A percentile compares a stretch with the other conserved stretches of the same genome.
Evolutionary conservation across 2,113 vertebrate species (phyloP).

Genomic region (Oxygymnocypris stewartii): DNA sequence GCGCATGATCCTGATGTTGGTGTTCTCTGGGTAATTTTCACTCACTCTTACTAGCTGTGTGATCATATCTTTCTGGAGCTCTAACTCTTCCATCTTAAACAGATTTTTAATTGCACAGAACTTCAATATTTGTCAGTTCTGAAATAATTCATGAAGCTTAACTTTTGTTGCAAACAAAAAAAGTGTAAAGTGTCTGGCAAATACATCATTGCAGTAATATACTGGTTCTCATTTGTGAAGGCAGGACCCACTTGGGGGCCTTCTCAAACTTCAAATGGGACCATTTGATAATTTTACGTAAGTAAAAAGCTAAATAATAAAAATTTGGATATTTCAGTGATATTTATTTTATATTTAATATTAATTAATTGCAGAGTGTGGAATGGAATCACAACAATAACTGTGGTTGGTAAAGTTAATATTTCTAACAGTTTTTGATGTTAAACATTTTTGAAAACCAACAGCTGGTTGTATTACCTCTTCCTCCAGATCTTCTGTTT

Average conservation of each 20-base stretch:
- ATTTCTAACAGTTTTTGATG: background rate
- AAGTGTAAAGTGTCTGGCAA: background rate
- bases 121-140: background rate
- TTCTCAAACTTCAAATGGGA: background rate
- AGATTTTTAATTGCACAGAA: background rate
- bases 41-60: slow-evolving; percentile 79
- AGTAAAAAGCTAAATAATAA: too few species aligned
- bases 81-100: slow-evolving; percentile 58
- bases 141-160: background rate
- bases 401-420: background rate
- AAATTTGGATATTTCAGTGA: too few species aligned
- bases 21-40: slow-evolving; percentile 78
- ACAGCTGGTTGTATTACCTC: slow-evolving; percentile 54
- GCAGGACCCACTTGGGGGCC: background rate
- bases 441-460: background rate
- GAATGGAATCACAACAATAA: background rate
- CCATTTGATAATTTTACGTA: too few species aligned
- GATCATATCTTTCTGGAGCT: slow-evolving; percentile 62
- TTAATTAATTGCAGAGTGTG: too few species aligned
- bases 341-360: background rate
- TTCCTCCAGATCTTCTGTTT: slow-evolving; percentile 60
- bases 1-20: slow-evolving; percentile 64
- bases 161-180: too few species aligned
- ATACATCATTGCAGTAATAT: background rate
- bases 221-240: background rate